Evolutionary conservation across 2,113 vertebrate genomes (phyloP).

Genomic region (Theristicus caerulescens): DNA sequence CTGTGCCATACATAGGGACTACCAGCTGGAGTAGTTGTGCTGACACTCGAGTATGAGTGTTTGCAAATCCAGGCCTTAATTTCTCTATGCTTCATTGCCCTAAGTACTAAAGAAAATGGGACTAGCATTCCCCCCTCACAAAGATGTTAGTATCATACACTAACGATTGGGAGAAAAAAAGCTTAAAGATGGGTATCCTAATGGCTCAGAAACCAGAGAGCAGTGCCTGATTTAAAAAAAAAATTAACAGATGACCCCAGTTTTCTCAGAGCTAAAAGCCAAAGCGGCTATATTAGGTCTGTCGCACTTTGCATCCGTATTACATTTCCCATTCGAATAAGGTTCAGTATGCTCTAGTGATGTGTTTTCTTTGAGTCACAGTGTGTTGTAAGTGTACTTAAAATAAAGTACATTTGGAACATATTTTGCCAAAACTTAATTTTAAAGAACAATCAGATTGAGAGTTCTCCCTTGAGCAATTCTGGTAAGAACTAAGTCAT

Average conservation of each 20-base stretch:
- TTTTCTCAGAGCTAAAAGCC: background rate
- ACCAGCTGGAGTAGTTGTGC: background rate
- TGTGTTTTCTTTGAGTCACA: background rate
- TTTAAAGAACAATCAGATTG: background rate
- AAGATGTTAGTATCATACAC: background rate
- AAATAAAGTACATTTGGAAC: background rate
- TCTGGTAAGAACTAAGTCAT: background rate
- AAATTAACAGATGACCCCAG: background rate
- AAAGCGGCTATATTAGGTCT: background rate
- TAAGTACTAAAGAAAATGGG: background rate
- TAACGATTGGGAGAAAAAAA: background rate
- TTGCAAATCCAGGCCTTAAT: background rate
- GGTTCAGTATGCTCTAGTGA: background rate
- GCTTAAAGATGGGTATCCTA: background rate
- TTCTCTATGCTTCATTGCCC: background rate
- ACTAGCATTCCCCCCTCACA: background rate
- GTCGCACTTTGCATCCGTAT: background rate
- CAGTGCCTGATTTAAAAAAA: background rate
- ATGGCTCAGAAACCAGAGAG: background rate
- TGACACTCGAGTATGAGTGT: background rate
- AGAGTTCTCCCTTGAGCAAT: background rate
- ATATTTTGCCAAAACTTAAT: background rate
- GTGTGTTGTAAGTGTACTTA: background rate
- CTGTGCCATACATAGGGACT: fast-evolving
- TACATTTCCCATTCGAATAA: background rate